These are phyloP conservation scores for Heptranchias perlo DNA, from an alignment of 2,113 vertebrate species.

Conservation along the genomic window DNA sequence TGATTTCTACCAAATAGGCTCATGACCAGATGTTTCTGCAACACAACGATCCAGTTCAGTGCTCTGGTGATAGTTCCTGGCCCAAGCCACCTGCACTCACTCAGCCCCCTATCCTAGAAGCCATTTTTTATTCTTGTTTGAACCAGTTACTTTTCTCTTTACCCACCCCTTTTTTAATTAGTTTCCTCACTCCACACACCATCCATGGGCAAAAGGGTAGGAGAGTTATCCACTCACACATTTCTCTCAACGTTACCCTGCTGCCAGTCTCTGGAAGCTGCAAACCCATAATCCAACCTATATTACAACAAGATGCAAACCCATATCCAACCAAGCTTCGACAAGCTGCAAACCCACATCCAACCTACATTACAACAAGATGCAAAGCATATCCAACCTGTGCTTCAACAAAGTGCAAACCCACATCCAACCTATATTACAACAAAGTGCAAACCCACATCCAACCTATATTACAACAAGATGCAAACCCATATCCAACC, in stretches of 20 bases:
- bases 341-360: too few relatives aligned
- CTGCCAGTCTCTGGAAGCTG: background rate
- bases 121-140: background rate
- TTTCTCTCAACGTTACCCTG: background rate
- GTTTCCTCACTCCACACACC: background rate
- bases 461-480: background rate
- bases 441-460: too few relatives aligned
- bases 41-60: background rate
- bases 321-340: too few relatives aligned
- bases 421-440: background rate
- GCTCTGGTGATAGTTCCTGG: background rate
- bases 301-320: too few relatives aligned
- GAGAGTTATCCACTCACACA: background rate
- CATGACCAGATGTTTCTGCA: background rate
- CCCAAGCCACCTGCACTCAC: background rate
- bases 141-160: background rate
- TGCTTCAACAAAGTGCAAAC: background rate
- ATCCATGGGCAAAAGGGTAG: background rate
- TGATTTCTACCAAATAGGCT: background rate
- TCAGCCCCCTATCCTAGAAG: background rate
- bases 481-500: too few relatives aligned
- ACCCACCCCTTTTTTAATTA: background rate
- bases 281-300: too few relatives aligned
- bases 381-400: too few relatives aligned
- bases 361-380: too few relatives aligned